Base-by-base conservation (phyloP, 2,888 invertebrate species). In the Phortica magna region DNA sequence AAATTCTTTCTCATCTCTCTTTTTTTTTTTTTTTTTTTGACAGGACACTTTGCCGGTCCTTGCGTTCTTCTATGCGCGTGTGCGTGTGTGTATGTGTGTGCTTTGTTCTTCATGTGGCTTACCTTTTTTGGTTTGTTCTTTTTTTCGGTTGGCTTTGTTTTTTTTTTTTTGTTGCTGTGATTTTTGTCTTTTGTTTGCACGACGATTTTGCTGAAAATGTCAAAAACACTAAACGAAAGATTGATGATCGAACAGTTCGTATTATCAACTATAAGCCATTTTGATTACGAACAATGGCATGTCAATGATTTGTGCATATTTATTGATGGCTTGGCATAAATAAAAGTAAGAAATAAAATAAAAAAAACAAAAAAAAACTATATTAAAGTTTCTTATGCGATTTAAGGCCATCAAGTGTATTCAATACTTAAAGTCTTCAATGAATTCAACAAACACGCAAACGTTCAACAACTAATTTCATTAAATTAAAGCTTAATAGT, bases 191-290 rank as follows among this genome's bases (percentile, higher is more conserved):
- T 31, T n/a, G 12, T 55, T 76, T 72, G 67, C 73, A 67, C 74
- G 31, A 31, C 19, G 12, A 48, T 39, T 22, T 75, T 80, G 79
- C 76, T 74, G 80, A 73, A 77, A 31, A 79, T 86, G 89, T 87
- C 90, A 89, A 76, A 88, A 83, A 83, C 89, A 89, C 82, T 85
- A 84, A 85, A 88, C 78, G 83, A 83, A 89, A 83, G 89, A 90
- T 89, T 89, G 87, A 89, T 89, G 90, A 81, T 78, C 61, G 61
- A 81, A 79, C 78, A 76, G 31, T 31, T 31, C 79, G 79, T 83
- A 84, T 88, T 81, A 12, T 12, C 57, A 74, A 48, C 19, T 19
- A 7, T 53, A 43, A 17, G 39, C 31, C 41, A 42, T 64, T 65
- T 74, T 53, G 67, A 43, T 67, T 42, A 48, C 19, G 3, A 3